Evolutionary conservation across 2,797 vertebrate species (phyloP), one percentile per base, ranked within the genome.

Genomic region (Arctocebus calabarensis): DNA sequence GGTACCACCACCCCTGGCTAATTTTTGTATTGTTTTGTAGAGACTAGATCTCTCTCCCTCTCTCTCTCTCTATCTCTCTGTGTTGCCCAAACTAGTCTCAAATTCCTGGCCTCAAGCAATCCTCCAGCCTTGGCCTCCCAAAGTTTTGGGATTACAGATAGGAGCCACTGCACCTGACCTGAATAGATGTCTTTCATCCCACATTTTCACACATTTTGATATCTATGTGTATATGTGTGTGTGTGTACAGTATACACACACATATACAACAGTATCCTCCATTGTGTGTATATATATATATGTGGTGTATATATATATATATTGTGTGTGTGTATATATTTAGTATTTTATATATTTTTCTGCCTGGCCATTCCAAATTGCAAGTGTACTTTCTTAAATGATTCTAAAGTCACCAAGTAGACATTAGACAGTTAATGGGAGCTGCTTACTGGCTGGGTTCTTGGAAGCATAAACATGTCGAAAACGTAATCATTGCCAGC

Each of bases 201-300:
- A 4, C 23, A 7, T 52, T 43, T 16, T 3, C 19, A 7, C 2
- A 0, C 0, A 0, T 14, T 9, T 0, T 52, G 13, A 52, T 52
- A 52, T 16, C 48, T 52, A 48, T 48, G 48, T 52, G 14, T 14
- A 13, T 52, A 14, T 52, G 48, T 52, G 7, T 45, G 43, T 43
- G 5, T 43, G 45, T 45, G 8, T 45, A 45, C 11, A 10, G n/a
- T 45, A 10, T 45, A 45, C 11, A 45, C 11, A 14, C 16, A 4
- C 16, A 45, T 45, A 52, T 14, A 14, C 14, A 52, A 52, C 14
- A 52, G 16, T 52, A 52, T 16, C 48, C 48, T 14, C 48, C 48
- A 16, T 52, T 1, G 48, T 52, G 48, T 14, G 16, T 14, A 52
- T 52, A 16, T 52, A 52, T 14, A 52, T 52, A 16, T 52, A 10